These are phyloP conservation scores for Entomobrya multifasciata DNA, from an alignment of 2,888 invertebrate species.

Conservation along the genomic window DNA sequence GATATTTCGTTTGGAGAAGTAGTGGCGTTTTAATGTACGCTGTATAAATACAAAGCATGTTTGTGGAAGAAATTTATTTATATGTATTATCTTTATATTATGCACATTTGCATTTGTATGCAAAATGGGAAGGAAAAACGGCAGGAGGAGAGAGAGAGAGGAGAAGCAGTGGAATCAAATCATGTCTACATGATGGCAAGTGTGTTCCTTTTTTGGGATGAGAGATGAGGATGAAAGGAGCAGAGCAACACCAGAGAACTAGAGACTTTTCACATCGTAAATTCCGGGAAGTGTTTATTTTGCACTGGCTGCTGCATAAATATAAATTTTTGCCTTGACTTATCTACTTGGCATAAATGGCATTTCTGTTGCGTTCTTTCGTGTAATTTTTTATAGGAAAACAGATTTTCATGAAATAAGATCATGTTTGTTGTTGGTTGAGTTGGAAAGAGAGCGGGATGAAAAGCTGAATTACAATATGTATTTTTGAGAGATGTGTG, in stretches of 20 bases:
- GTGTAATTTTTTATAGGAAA: constrained; percentile 27
- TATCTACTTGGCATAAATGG: not conserved
- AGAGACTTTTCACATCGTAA: constrained; percentile 46
- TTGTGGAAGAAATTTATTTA: not conserved
- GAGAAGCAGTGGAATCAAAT: no score
- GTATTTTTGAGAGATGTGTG: not conserved
- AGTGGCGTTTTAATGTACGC: no score
- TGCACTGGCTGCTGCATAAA: constrained; percentile 41
- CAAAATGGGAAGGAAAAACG: constrained; percentile 50
- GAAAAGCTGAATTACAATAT: constrained; percentile 26
- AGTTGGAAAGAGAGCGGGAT: constrained; percentile 9
- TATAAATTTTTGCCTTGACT: constrained; percentile 35
- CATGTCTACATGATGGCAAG: constrained; percentile 8
- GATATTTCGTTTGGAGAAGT: no score
- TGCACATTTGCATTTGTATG: constrained; percentile 65
- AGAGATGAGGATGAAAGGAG: not conserved
- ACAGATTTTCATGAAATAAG: constrained; percentile 45
- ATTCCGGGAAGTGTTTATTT: constrained; percentile 45
- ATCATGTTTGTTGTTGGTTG: constrained; percentile 38
- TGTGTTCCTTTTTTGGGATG: not conserved
- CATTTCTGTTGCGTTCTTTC: not conserved
- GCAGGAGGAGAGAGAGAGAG: no score
- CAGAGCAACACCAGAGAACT: constrained; percentile 5
- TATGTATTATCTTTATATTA: constrained; percentile 40
- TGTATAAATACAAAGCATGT: not conserved